Base-by-base conservation (phyloP, 2,797 vertebrate species). In the Chelmon rostratus region DNA sequence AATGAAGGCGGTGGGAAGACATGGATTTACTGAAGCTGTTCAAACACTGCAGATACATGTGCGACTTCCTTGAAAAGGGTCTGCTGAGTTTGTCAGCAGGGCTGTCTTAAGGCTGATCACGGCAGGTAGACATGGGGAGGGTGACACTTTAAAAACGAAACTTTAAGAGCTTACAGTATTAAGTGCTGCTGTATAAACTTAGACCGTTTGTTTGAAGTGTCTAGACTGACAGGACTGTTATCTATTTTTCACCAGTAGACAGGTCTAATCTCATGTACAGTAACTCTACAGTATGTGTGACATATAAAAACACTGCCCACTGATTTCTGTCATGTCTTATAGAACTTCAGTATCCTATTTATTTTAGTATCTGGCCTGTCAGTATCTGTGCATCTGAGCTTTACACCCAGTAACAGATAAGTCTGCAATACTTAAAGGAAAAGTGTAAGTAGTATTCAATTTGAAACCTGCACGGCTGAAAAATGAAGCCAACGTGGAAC, bases 1-100 rank as follows among this genome's bases (percentile, higher is more conserved):
- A 92, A 92, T 91, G 89, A 91, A 86, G 88, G 86, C 49, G 25
- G 81, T 37, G 63, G 83, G 89, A 85, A 85, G 84, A 50, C 80
- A 38, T 73, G 86, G 82, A 84, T 92, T 90, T 89, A 88, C 86
- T 82, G 81, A 61, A 79, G 84, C 84, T 84, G 77, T 87, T 90
- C 84, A 82, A 87, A 90, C 83, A 73, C 84, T 59, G 78, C 11
- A 69, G 73, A 69, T 82, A 78, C 76, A 69, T 56, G 81, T 82
- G 84, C 58, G 79, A 62, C 71, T 82, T 82, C 54, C 57, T 23
- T 50, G 68, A 76, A 69, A 76, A 85, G 68, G 83, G 78, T 82
- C 84, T 57, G 83, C 70, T 31, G 78, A 81, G 87, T 86, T 80
- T 88, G 85, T 90, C 83, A 82, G 86, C 78, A 52, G 66, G 69